Base-by-base conservation (phyloP, 1,140 invertebrate species). In the Neocloeon triangulifer region DNA sequence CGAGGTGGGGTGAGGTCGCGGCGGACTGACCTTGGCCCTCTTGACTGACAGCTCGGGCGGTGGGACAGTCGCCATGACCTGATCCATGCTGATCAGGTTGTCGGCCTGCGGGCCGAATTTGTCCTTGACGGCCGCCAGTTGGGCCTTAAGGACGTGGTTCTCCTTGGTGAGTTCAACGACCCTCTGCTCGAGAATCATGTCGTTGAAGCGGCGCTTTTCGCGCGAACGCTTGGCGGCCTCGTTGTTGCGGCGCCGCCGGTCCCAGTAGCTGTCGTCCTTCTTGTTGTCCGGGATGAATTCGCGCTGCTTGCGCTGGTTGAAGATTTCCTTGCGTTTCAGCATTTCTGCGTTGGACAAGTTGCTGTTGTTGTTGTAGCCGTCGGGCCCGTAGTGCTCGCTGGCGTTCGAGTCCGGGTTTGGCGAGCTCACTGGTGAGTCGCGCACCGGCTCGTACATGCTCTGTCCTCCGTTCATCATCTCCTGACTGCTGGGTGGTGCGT, bases 211-310 rank as follows among this genome's bases (percentile, higher is more conserved):
- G 12, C 91, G 62, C 56, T 96, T 96, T 52, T 96, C 89, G 1
- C 91, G 62, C 2, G 86, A 94, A 4, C 88, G 57, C 48, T 91
- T 86, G 17, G 86, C 91, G 1, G 91, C 82, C 51, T 95, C 89
- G 53, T 97, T 97, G 55, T 96, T 96, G 19, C 88, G 66, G 23
- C 86, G 61, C 23, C 91, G 62, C 18, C 89, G 64, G 52, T 95
- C 88, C 91, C 91, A 97, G 54, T 97, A 96, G 42, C 77, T 82
- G 41, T 92, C 82, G 45, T 97, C 89, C 51, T 96, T 97, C 46
- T 89, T 91, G 50, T 74, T 86, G 44, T 95, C 89, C 0, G 89
- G 89, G 31, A 92, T 94, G 52, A 95, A 95, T 48, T 94, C 88
- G 2, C 89, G 63, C 48, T 92, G 85, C 46, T 94, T 94, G 33